These are phyloP conservation scores for Parapsyche elsis DNA, from an alignment of 1,140 invertebrate genomes.

Conservation along the genomic window DNA sequence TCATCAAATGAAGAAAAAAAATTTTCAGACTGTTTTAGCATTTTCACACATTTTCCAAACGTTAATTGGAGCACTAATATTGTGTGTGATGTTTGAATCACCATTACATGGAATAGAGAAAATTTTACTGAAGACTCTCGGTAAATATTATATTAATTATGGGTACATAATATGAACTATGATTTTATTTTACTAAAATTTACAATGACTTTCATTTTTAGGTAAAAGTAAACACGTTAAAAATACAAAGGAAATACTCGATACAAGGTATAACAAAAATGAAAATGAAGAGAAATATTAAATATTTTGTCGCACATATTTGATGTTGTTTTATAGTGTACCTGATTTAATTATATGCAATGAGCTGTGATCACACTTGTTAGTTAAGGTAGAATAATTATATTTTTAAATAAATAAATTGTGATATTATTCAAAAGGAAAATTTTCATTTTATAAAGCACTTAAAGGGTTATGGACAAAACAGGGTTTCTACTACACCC, in stretches of 20 bases:
- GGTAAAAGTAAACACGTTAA: not conserved
- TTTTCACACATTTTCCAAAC: conserved; percentile 71
- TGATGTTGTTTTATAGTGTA: no score
- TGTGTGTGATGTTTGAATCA: conserved; percentile 76
- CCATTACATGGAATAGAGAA: conserved; percentile 77
- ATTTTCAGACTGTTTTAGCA: conserved; percentile 66
- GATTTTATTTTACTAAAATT: no score
- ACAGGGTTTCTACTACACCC: no score
- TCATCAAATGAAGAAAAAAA: conserved; percentile 45
- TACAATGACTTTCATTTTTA: not conserved
- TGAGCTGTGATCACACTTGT: no score
- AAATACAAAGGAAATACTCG: not conserved
- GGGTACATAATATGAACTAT: not conserved
- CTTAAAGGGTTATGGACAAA: no score
- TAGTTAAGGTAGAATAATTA: no score
- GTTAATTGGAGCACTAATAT: conserved; percentile 71
- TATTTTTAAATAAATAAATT: no score
- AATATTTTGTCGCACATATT: no score
- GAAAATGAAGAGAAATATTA: conserved; percentile 56
- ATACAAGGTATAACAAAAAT: conserved; percentile 28
- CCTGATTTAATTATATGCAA: no score
- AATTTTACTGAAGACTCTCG: conserved; percentile 67
- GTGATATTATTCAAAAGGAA: no score
- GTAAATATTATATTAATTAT: conserved; percentile 57
- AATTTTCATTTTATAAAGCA: no score